Percentiles rank a stretch among this genome's conserved stretches.
Evolutionary conservation across 1,140 invertebrate species (phyloP).

Genomic region (Macrobrachium nipponense): DNA sequence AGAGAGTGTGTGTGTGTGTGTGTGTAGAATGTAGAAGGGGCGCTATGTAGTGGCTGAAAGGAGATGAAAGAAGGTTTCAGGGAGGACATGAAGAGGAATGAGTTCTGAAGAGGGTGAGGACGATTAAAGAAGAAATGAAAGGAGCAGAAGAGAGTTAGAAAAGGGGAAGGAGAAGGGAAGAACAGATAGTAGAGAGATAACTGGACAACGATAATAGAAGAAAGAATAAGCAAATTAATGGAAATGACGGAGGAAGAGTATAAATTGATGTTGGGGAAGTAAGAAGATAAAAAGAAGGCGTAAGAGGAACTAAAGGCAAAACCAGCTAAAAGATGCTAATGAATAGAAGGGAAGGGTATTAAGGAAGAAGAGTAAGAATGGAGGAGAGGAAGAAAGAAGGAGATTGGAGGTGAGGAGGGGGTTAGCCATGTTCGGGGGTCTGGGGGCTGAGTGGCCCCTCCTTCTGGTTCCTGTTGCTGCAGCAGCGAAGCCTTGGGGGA

Average conservation of each 20-base stretch:
- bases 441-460: too few species aligned
- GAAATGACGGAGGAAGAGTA: neutral
- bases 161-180: neutral
- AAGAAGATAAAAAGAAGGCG: neutral
- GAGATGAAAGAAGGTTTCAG: neutral
- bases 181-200: neutral
- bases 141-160: neutral
- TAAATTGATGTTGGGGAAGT: neutral
- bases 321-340: neutral
- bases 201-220: neutral
- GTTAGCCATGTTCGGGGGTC: too few species aligned
- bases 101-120: neutral
- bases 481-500: too few species aligned
- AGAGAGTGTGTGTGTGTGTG: too few species aligned
- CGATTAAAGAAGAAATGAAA: neutral
- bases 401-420: neutral
- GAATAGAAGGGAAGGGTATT: neutral
- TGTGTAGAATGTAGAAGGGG: neutral
- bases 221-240: neutral
- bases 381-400: neutral
- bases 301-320: neutral
- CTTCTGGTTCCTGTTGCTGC: too few species aligned
- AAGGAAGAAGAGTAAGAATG: neutral
- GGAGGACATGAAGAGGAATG: neutral
- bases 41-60: too few species aligned